Evolutionary conservation across 2,113 vertebrate genomes (phyloP), one percentile per base, ranked within the genome.

Genomic region (Pelmatolapia mariae): DNA sequence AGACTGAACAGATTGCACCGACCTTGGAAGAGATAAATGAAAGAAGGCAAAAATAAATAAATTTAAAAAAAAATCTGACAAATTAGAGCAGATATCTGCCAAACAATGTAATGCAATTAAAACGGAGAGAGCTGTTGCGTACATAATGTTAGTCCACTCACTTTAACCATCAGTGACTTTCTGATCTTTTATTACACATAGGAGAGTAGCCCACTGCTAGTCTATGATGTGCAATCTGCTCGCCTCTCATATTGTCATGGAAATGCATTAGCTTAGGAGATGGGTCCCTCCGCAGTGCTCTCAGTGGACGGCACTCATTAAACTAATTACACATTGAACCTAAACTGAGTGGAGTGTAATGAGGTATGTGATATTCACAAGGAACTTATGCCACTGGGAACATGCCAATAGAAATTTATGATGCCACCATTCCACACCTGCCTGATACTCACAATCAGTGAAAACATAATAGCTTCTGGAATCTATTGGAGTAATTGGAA

Each of bases 161-260:
- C 90, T 93, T 89, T 87, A 89, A 89, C 94, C 92, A 68, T 85
- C 89, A 81, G 85, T 93, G 94, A 93, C 94, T 95, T 95, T 93
- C 91, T 93, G 95, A 93, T 95, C 84, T 83, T 91, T 94, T 92
- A 94, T 94, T 89, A 92, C 86, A 90, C 91, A 78, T 93, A 81
- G 91, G 90, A 93, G 94, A 92, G 85, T 91, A 82, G 90, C 95
- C 93, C 85, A 93, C 91, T 92, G 94, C 89, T 93, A 79, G 47
- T 79, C 94, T 95, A 81, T 95, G 91, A 95, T 94, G 95, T 95
- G 94, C 95, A 95, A 95, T 94, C 94, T 95, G 95, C 94, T 95
- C 93, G n/a, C 89, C 87, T 94, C 91, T 94, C 91, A 91, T 85
- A 93, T 90, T 93, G 94, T 93, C 94, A 93, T 93, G 93, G 93